Evolutionary conservation across 1,140 invertebrate species (phyloP).

Genomic region (Aradophagus sp.): DNA sequence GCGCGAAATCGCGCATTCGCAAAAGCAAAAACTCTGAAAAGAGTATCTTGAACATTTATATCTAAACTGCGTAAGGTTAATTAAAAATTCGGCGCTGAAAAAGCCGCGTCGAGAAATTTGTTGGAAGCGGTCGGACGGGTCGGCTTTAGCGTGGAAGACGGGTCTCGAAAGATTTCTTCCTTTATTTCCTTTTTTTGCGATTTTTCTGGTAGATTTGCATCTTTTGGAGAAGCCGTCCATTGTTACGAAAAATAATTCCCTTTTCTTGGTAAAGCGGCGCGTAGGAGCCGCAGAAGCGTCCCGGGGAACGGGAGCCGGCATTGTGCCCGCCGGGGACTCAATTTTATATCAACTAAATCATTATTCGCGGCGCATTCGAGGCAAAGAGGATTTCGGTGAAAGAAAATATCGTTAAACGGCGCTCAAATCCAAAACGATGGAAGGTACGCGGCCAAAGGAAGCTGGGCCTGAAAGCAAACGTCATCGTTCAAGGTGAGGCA

Average conservation of each 20-base stretch:
- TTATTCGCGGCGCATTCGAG: conserved; percentile 5
- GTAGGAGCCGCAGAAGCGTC: neutral
- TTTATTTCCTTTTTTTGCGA: conserved; percentile 7
- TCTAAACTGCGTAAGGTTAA: no score
- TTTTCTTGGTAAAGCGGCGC: conserved; percentile 20
- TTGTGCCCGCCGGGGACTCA: conserved; percentile 6
- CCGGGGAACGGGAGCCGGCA: conserved; percentile 10
- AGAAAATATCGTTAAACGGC: conserved; percentile 26
- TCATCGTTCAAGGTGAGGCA: conserved; percentile 57
- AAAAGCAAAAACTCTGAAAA: no score
- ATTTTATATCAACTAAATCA: conserved; percentile 32
- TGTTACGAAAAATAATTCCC: conserved; percentile 32
- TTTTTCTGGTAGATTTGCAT: conserved; percentile 16
- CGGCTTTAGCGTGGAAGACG: no score
- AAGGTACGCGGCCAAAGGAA: conserved; percentile 41
- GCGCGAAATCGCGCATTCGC: no score
- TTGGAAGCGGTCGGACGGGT: no score
- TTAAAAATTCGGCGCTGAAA: no score
- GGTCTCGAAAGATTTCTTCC: no score
- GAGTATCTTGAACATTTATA: no score
- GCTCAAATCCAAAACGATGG: conserved; percentile 37
- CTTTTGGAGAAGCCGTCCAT: conserved; percentile 10
- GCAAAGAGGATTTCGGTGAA: conserved; percentile 28
- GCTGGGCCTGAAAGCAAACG: conserved; percentile 54
- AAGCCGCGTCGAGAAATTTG: no score